Evolutionary conservation across 2,888 invertebrate species (phyloP), one percentile per base, ranked within the genome.

Genomic region (Pardosa pseudoannulata): DNA sequence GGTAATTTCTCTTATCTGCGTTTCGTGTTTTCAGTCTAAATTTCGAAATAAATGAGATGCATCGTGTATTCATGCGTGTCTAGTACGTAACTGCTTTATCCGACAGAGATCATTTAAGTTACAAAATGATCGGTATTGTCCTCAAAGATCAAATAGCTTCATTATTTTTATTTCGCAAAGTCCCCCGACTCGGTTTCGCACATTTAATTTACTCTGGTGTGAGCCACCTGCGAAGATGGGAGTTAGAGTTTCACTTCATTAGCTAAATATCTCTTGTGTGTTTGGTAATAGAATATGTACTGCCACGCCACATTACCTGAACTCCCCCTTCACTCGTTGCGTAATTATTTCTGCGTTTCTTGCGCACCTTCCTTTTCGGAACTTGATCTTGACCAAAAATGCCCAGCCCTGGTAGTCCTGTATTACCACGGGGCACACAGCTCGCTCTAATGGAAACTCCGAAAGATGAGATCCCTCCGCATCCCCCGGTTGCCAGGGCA

Each of bases 381-480:
- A 56, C 23, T 5, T 11, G 56, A 56, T 56, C 56, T 23, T 56
- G 56, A 56, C 56, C 56, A 56, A 56, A 56, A 56, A 56, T 56
- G 56, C 56, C 56, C 56, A 2, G 7, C 56, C 3, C 19, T 11
- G 56, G 46, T n/a, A n/a, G 56, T 23, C 56, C 56, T 56, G 56
- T 56, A 56, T 56, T 23, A 23, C 23, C 56, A 56, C 19, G 56
- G 56, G 56, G 56, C 23, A 23, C 56, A 79, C n/a, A n/a, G 36
- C 32, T 39, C 56, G 29, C 50, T 29, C 32, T 70, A 70, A 70
- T 79, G 79, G 79, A 71, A 79, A 79, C 23, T 46, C 29, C 36
- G 71, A 39, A 71, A 56, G 71, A 71, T 29, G 62, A 71, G 56
- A 79, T 79, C 71, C 16, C 16, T 78, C 70, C 46, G 31, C 78